Evolutionary conservation across 2,888 invertebrate species (phyloP), one percentile per base, ranked within the genome.

Genomic region (Amphimallon solstitiale): DNA sequence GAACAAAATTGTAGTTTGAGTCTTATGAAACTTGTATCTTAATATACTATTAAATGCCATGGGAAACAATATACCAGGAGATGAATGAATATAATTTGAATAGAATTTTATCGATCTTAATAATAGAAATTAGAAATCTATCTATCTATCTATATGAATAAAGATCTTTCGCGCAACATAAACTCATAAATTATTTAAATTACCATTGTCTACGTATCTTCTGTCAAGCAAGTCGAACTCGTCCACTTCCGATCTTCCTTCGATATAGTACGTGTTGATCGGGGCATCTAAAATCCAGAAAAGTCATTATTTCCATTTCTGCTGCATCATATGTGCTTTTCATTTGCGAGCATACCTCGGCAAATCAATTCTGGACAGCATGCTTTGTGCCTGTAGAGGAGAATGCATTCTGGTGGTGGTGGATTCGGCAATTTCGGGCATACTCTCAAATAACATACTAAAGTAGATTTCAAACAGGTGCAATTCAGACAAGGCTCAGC

Each of bases 351-450:
- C 10, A 34, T 49, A 86, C 92, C 90, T 75, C 88, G 87, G 79
- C 94, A 94, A 62, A 91, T 87, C 71, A 94, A 83, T 77, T 92
- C 89, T 0, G 92, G 89, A 79, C 95, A 95, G 82, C 94, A 94
- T 52, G 87, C 84, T 66, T 87, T 87, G 70, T 86, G 86, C 71
- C 88, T 86, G 69, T 91, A 90, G 49, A 90, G 85, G 40, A 91
- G 83, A 66, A 90, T 88, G 80, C 94, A 94, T 60, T 90, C 89
- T 15, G 86, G 83, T 2, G 92, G 92, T 67, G 91, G 90, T 23
- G 92, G 91, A 78, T 89, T 89, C 9, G 92, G 91, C 77, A 91
- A 86, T 73, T 88, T 84, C 3, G 90, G 89, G 79, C 94, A 94
- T 7, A 93, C 88, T 70, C 92, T 86, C 67, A 93, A 85, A 59